Conservation (phyloP, 2,113 vertebrate genomes). For the Actinemys pallida region DNA sequence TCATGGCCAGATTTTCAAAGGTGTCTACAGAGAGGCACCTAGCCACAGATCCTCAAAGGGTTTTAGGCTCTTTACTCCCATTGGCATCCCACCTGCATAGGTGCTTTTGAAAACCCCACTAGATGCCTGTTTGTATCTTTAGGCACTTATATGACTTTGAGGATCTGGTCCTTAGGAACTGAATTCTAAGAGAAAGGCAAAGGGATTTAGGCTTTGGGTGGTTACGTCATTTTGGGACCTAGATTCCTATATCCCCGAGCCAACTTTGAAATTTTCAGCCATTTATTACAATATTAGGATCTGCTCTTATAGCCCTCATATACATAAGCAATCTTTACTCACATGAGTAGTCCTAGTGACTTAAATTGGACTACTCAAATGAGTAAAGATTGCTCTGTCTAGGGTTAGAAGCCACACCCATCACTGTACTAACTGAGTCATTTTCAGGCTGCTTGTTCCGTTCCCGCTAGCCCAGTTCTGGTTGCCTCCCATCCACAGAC, state of each 20-base stretch:
- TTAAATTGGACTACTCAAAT: neutral
- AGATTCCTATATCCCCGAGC: neutral
- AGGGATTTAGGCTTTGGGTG: neutral
- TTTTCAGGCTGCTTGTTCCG: neutral
- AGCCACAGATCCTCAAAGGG: neutral
- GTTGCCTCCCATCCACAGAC: neutral
- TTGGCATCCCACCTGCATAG: neutral
- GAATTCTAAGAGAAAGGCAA: neutral
- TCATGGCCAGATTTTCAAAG: neutral
- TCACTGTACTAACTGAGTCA: neutral
- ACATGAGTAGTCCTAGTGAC: neutral
- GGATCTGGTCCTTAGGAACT: neutral
- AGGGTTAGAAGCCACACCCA: neutral
- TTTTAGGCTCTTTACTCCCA: neutral
- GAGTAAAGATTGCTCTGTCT: neutral
- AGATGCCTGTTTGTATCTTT: neutral
- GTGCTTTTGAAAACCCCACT: neutral
- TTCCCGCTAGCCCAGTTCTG: neutral
- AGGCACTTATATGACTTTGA: neutral
- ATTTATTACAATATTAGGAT: neutral
- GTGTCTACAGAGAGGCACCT: neutral
- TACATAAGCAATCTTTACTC: neutral
- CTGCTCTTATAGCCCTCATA: neutral
- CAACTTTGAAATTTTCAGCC: neutral
- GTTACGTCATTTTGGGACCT: neutral